Evolutionary conservation across 92 coral and sea anemone genomes (phyloP), one percentile per base, ranked within the genome.

Genomic region (Palythoa grandiflora): DNA sequence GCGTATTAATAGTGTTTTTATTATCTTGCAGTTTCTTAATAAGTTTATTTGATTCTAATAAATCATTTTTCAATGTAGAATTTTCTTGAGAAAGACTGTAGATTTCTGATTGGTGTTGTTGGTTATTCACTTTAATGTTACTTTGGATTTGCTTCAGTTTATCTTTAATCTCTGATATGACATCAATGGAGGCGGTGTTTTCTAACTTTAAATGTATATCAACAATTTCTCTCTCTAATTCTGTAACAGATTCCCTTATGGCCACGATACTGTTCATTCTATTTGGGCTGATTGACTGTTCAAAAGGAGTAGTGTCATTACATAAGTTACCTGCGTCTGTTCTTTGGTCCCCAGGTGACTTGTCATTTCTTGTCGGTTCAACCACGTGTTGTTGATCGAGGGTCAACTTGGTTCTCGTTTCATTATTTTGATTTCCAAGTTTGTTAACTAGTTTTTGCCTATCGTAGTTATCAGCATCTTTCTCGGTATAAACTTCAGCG

Each of bases 181-280:
- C 72, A 66, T 66, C 72, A 28, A 17, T 19, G 28, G 72, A n/a
- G 38, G 72, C 72, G 38, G 72, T 66, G 1, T 66, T 66, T 66
- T 66, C 1, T 2, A 66, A 28, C 38, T 6, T n/a, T n/a, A 66
- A 28, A n/a, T 66, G 72, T 3, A 66, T 66, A 5, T n/a, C 72
- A 28, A 66, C 72, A 16, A 66, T 66, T 66, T 66, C 72, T 16
- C 72, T 66, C 28, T 66, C 72, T n/a, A 66, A n/a, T 66, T 66
- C 72, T 2, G 72, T 66, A 6, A 66, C 72, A 8, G 72, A n/a
- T 28, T 66, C 72, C 38, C 38, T 66, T n/a, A 28, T 66, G 9
- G 72, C 72, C 72, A 28, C 9, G 72, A 66, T 6, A 66, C 72
- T 66, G 72, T 66, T 66, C 72, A 66, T 66, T 28, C 72, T 66